Evolutionary conservation across 2,113 vertebrate genomes (phyloP).

Genomic region (Lethenteron reissneri): DNA sequence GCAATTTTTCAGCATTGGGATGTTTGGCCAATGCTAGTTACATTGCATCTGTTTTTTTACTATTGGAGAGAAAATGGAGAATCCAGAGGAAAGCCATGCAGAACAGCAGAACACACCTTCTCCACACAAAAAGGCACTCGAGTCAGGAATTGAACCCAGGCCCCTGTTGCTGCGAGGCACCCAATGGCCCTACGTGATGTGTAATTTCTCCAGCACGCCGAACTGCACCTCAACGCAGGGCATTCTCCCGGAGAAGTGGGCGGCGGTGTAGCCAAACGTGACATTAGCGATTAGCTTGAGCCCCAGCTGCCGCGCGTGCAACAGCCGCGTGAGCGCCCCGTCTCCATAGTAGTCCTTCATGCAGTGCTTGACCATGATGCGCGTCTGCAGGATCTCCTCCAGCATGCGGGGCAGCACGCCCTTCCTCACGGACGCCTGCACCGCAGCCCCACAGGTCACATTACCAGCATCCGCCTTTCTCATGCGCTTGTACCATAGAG

Average conservation of each 20-base stretch:
- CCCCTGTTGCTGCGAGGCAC: too few relatives aligned
- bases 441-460: too few relatives aligned
- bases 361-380: conserved; percentile 84
- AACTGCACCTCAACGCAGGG: conserved; percentile 57
- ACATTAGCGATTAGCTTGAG: conserved; percentile 91
- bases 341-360: conserved; percentile 69
- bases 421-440: conserved; percentile 59
- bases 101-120: too few relatives aligned
- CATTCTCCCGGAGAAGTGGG: conserved; percentile 88
- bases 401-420: conserved; percentile 80
- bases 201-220: neutral
- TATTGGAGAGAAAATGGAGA: too few relatives aligned
- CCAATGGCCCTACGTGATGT: neutral
- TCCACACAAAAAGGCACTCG: too few relatives aligned
- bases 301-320: conserved; percentile 75
- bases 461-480: too few relatives aligned
- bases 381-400: conserved; percentile 73
- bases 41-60: too few relatives aligned
- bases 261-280: conserved; percentile 72
- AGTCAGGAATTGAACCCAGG: too few relatives aligned
- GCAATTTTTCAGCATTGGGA: too few relatives aligned
- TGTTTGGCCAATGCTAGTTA: too few relatives aligned
- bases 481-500: too few relatives aligned
- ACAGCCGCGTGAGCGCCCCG: conserved; percentile 53
- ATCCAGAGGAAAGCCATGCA: too few relatives aligned